These are phyloP conservation scores for Coenonympha glycerion DNA, from an alignment of 2,888 invertebrate genomes.

Conservation along the genomic window DNA sequence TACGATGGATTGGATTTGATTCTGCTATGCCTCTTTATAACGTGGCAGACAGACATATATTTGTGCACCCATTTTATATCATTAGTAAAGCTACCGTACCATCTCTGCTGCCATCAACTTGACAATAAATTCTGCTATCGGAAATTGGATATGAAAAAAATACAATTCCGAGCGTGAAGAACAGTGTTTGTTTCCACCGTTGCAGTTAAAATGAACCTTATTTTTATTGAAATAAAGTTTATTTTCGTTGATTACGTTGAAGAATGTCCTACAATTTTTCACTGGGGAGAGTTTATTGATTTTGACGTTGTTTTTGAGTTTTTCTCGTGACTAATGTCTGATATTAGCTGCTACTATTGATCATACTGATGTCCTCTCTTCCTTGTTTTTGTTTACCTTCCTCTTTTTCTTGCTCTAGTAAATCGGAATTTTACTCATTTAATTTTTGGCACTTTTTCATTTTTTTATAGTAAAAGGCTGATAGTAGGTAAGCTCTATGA, in stretches of 20 bases:
- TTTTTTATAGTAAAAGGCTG: no score
- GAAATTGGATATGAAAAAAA: constrained; percentile 54
- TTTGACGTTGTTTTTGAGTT: constrained; percentile 8
- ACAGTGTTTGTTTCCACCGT: constrained; percentile 21
- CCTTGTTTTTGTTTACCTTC: no score
- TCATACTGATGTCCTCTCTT: not conserved
- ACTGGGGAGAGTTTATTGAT: constrained; percentile 11
- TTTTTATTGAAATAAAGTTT: not conserved
- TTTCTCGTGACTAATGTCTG: constrained; percentile 1
- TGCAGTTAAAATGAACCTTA: not conserved
- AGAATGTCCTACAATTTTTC: constrained; percentile 6
- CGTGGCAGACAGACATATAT: no score
- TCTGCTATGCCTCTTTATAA: no score
- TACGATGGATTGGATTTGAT: no score
- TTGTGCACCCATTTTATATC: not conserved
- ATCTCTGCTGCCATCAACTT: not conserved
- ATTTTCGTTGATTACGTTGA: not conserved
- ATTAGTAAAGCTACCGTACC: not conserved
- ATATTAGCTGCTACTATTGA: not conserved
- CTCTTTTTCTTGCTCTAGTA: no score
- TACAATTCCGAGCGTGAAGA: constrained; percentile 36
- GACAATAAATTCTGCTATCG: constrained; percentile 39
- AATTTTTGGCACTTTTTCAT: no score
- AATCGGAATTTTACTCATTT: no score
- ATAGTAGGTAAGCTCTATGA: no score